Percentiles rank a stretch among this genome's conserved stretches.
These are phyloP conservation scores for Leptodactylus fuscus DNA, from an alignment of 2,113 vertebrate species.

Conservation along the genomic window DNA sequence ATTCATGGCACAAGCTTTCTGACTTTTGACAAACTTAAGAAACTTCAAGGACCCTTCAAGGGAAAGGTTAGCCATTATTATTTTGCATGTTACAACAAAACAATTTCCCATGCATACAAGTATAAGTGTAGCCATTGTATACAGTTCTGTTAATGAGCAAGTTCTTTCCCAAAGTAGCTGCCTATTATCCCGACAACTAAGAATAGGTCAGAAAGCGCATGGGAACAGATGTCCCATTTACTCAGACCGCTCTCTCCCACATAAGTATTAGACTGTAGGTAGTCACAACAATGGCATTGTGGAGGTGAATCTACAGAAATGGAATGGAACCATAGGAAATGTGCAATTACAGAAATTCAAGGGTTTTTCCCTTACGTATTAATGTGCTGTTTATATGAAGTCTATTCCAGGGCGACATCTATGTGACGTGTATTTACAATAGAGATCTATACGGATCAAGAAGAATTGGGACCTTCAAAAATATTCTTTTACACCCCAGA, in stretches of 20 bases:
- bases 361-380: too few relatives aligned
- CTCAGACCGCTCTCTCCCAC: conserved; percentile 45
- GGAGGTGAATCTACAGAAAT: conserved; percentile 2
- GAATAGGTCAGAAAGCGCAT: conserved; percentile 52
- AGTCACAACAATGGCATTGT: background rate
- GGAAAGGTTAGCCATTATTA: conserved; percentile 63
- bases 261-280: conserved; percentile 56
- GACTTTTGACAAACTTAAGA: conserved; percentile 48
- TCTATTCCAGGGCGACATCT: too few relatives aligned
- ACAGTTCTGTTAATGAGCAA: conserved; percentile 61
- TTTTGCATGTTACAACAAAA: conserved; percentile 64
- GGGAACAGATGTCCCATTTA: conserved; percentile 62
- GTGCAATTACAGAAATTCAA: too few relatives aligned
- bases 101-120: conserved; percentile 62
- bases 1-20: conserved; percentile 26
- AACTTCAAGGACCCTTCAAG: conserved; percentile 17
- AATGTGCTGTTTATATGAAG: too few relatives aligned
- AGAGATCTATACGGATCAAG: too few relatives aligned
- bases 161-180: conserved; percentile 58
- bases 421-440: background rate
- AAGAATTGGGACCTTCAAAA: too few relatives aligned
- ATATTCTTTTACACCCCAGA: too few relatives aligned
- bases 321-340: background rate
- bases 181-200: conserved; percentile 62
- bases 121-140: conserved; percentile 64